A percentile compares a stretch with the other conserved stretches of the same genome.
These are phyloP conservation scores for Varroa destructor DNA, from an alignment of 1,140 invertebrate species.

Conservation along the genomic window DNA sequence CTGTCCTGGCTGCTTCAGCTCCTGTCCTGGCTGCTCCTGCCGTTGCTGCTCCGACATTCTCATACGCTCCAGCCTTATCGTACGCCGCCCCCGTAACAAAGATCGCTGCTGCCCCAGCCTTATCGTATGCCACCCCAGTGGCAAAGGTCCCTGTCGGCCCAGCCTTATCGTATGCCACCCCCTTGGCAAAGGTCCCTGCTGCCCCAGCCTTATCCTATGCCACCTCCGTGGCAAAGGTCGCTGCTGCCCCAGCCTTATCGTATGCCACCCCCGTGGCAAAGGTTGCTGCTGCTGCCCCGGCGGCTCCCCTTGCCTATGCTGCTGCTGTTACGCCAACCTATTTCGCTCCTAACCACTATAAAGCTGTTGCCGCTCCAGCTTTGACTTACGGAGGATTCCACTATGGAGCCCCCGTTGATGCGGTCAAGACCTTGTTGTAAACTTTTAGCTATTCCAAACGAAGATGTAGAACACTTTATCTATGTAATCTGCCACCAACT, in stretches of 20 bases:
- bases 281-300: background rate
- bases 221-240: background rate
- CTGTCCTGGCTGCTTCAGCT: background rate
- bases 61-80: background rate
- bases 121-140: background rate
- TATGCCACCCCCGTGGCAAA: background rate
- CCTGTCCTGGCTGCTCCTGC: background rate
- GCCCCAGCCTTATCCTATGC: constrained; percentile 3
- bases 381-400: constrained; percentile 19
- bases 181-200: background rate
- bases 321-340: background rate
- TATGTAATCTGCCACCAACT: no score
- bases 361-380: background rate
- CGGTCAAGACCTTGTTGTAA: constrained; percentile 6
- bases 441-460: background rate
- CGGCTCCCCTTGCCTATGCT: constrained; percentile 3
- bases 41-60: no score
- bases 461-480: no score
- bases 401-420: background rate
- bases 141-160: background rate
- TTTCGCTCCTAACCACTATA: background rate
- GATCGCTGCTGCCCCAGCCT: background rate
- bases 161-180: background rate
- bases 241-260: background rate
- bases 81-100: constrained; percentile 4